A percentile compares a stretch with the other conserved stretches of the same genome.
These are phyloP conservation scores for Chrysocyon brachyurus DNA, from an alignment of 2,797 vertebrate species.

Conservation along the genomic window DNA sequence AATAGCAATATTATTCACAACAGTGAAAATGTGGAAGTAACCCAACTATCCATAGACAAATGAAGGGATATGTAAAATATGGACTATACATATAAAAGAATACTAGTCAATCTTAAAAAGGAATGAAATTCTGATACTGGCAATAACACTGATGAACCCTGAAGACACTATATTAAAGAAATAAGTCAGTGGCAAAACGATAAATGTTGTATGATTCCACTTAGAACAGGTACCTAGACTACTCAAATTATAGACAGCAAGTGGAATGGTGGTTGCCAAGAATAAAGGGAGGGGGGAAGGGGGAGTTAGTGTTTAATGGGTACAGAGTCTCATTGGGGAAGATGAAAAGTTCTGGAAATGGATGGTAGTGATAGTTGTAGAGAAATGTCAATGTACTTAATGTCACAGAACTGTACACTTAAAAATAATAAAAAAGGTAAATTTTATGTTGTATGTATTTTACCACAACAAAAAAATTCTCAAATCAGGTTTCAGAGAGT, in stretches of 20 bases:
- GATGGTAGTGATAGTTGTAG: not conserved
- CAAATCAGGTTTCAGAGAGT: not conserved
- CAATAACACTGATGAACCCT: not conserved
- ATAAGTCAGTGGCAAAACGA: not conserved
- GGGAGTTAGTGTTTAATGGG: not conserved
- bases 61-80: not conserved
- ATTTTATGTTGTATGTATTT: not conserved
- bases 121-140: not conserved
- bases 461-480: not conserved
- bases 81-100: not conserved
- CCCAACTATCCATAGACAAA: not conserved
- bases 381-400: not conserved
- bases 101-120: not conserved
- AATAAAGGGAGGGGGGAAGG: too few species aligned
- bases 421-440: not conserved
- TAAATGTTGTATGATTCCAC: not conserved
- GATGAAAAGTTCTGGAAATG: not conserved
- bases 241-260: constrained; percentile 7
- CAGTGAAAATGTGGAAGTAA: not conserved
- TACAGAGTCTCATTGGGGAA: not conserved
- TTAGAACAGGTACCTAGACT: not conserved
- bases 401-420: not conserved
- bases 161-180: not conserved
- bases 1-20: not conserved
- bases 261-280: not conserved